These are phyloP conservation scores for Dipodomys merriami DNA, from an alignment of 2,113 vertebrate genomes.

Conservation along the genomic window DNA sequence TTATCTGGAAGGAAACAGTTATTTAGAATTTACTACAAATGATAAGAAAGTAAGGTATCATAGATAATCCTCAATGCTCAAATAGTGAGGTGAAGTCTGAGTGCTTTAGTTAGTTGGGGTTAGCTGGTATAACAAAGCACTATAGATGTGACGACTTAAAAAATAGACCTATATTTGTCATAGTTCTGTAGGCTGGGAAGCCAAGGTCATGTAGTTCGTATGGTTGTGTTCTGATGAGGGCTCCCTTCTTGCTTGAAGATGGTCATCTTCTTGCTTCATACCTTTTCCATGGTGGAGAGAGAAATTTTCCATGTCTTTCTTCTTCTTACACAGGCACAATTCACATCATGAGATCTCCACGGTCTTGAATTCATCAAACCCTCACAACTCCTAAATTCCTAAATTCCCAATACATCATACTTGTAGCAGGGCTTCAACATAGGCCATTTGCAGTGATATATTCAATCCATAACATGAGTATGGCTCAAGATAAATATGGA, in stretches of 20 bases:
- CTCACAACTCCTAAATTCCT: no score
- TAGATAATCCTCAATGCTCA: background rate
- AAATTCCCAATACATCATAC: background rate
- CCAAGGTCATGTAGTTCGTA: background rate
- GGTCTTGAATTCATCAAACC: background rate
- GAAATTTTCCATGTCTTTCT: background rate
- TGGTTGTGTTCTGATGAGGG: background rate
- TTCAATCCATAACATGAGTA: background rate
- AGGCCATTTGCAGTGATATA: background rate
- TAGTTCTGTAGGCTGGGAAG: background rate
- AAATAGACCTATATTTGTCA: background rate
- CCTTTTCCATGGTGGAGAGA: background rate
- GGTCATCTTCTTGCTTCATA: background rate
- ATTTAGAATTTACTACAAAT: slow-evolving; percentile 25
- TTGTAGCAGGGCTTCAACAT: background rate
- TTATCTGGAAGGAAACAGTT: background rate
- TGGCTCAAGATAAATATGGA: background rate
- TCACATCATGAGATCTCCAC: background rate
- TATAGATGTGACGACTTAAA: background rate
- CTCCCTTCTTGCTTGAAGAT: background rate
- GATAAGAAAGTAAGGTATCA: background rate
- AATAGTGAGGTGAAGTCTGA: background rate
- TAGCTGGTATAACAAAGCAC: background rate
- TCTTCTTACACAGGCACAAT: background rate
- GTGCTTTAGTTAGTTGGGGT: background rate